phyloP scores from a whole-genome alignment of 2,797 vertebrate species.

The Hafferia zeledoni region DNA sequence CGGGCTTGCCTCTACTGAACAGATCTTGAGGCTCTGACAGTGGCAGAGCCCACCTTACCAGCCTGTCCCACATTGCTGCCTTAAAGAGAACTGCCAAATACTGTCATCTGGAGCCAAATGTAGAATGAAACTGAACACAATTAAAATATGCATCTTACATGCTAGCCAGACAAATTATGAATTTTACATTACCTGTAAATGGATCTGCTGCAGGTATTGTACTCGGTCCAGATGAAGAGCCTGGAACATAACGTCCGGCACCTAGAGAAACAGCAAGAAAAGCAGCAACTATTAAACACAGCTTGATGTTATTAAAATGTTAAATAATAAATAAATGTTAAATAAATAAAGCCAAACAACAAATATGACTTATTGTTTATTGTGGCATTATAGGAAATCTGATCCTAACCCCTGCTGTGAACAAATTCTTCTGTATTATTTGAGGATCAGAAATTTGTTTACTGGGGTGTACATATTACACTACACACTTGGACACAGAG shows the following conservation, averaged over 20 bases:
- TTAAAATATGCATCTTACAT: neutral
- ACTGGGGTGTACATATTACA: neutral
- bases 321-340: neutral
- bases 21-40: neutral
- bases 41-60: neutral
- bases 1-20: neutral
- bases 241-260: conserved; percentile 90
- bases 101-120: neutral
- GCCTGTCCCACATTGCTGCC: neutral
- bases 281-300: neutral
- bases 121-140: accelerated
- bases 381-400: neutral
- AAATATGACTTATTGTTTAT: neutral
- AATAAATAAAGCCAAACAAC: neutral
- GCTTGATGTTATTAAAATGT: neutral
- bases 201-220: conserved; percentile 81
- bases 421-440: neutral
- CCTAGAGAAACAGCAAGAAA: conserved; percentile 74
- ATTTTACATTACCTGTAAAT: conserved; percentile 84
- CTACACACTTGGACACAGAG: neutral
- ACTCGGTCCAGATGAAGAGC: conserved; percentile 71
- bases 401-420: neutral
- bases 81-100: neutral
- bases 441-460: neutral
- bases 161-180: neutral